Conservation (phyloP, 2,888 invertebrate genomes). For the Coenonympha arcania region DNA sequence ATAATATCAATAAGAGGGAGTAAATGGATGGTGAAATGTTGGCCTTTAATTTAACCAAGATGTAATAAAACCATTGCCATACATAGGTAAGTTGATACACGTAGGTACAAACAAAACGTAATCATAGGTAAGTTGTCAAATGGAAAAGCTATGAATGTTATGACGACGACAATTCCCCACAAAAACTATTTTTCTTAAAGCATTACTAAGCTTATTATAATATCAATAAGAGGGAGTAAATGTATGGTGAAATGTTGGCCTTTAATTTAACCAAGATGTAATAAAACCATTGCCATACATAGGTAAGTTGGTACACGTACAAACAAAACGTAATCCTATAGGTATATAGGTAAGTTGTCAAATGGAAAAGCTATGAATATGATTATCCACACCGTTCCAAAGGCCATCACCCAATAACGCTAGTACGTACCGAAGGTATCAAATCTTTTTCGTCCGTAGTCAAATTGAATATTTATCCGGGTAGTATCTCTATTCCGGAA, state of each 20-base stretch:
- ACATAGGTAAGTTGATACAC: too few relatives aligned
- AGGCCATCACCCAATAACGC: constrained; percentile 72
- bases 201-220: too few relatives aligned
- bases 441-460: constrained; percentile 74
- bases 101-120: constrained; percentile 19
- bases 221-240: too few relatives aligned
- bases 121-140: constrained; percentile 33
- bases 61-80: too few relatives aligned
- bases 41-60: too few relatives aligned
- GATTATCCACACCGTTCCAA: constrained; percentile 71
- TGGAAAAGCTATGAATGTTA: constrained; percentile 70
- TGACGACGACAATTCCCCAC: too few relatives aligned
- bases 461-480: constrained; percentile 75
- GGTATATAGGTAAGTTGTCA: constrained; percentile 31
- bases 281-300: too few relatives aligned
- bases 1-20: too few relatives aligned
- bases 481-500: constrained; percentile 73
- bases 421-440: constrained; percentile 70
- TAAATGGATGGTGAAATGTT: too few relatives aligned
- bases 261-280: too few relatives aligned
- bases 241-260: too few relatives aligned
- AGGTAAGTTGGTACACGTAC: constrained; percentile 28
- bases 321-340: constrained; percentile 20
- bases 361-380: constrained; percentile 68
- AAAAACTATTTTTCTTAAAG: too few relatives aligned